phyloP scores from a whole-genome alignment of 2,888 invertebrate genomes.

The Psococerastis gibbosa region DNA sequence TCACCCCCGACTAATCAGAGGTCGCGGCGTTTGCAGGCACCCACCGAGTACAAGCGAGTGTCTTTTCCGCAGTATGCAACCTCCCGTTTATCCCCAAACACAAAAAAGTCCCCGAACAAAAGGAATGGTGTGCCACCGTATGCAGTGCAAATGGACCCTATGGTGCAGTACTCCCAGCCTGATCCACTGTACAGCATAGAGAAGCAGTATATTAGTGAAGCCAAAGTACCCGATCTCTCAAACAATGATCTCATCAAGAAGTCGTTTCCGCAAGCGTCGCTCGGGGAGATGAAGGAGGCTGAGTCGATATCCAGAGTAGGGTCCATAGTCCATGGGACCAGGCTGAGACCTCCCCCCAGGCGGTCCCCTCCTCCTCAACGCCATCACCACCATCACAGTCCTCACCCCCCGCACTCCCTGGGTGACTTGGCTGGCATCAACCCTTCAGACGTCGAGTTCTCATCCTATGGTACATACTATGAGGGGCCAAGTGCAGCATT shows the following conservation, averaged over 20 bases:
- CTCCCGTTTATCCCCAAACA: not conserved
- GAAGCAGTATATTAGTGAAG: conserved; percentile 17
- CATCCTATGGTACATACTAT: conserved; percentile 9
- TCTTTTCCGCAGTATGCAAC: not conserved
- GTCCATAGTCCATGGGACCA: not conserved
- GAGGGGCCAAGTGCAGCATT: conserved; percentile 22
- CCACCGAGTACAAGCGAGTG: not conserved
- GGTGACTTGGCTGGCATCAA: too few species aligned
- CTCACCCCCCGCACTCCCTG: conserved; percentile 30
- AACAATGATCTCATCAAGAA: conserved; percentile 20
- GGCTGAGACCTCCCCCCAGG: conserved; percentile 28
- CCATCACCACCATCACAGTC: conserved; percentile 20
- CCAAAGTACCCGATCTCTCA: conserved; percentile 19
- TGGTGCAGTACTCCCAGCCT: conserved; percentile 58
- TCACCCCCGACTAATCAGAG: not conserved
- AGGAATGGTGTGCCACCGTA: conserved; percentile 36
- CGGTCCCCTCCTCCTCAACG: conserved; percentile 27
- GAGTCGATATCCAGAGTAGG: not conserved
- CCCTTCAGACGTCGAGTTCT: not conserved
- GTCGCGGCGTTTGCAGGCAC: not conserved
- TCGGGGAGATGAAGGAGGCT: not conserved
- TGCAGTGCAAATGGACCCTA: conserved; percentile 63
- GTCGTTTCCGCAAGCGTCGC: not conserved
- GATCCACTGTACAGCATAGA: conserved; percentile 53
- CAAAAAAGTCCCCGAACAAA: not conserved